Evolutionary conservation across 2,888 invertebrate species (phyloP).

Genomic region (Argyresthia goedartella): DNA sequence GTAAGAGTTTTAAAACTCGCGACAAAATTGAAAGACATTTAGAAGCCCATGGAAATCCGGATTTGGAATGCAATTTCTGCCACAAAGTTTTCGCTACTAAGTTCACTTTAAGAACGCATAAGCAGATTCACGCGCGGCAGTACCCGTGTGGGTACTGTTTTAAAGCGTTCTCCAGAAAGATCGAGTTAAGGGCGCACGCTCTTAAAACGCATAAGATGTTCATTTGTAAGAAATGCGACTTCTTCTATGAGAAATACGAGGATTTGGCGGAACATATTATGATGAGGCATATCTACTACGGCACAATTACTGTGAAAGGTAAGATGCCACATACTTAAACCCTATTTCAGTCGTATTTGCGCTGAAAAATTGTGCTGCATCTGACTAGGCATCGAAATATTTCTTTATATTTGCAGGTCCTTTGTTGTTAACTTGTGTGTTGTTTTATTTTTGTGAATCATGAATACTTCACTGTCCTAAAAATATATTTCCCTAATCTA

Average conservation of each 20-base stretch:
- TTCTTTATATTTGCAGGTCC: no score
- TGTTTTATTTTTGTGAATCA: no score
- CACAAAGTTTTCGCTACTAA: slow-evolving; percentile 59
- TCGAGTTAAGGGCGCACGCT: slow-evolving; percentile 30
- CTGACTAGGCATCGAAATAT: no score
- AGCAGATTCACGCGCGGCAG: slow-evolving; percentile 44
- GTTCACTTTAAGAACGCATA: slow-evolving; percentile 48
- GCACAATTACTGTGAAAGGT: no score
- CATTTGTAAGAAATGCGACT: slow-evolving; percentile 34
- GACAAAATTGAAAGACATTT: slow-evolving; percentile 48
- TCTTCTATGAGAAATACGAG: slow-evolving; percentile 18
- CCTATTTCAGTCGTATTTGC: no score
- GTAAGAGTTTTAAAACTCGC: slow-evolving; percentile 40
- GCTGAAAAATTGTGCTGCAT: no score
- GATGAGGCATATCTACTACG: no score
- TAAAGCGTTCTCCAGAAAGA: slow-evolving; percentile 27
- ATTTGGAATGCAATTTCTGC: slow-evolving; percentile 52
- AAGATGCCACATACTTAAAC: no score
- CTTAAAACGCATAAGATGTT: slow-evolving; percentile 32
- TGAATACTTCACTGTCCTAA: no score
- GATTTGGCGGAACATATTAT: slow-evolving; percentile 27
- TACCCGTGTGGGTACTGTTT: slow-evolving; percentile 36
- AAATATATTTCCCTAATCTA: no score
- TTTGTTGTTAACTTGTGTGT: no score
- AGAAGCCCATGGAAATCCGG: slow-evolving; percentile 53